Percentiles rank a stretch among this genome's conserved stretches.
These are phyloP conservation scores for Thumatha senex DNA, from an alignment of 2,888 invertebrate species.

Conservation along the genomic window DNA sequence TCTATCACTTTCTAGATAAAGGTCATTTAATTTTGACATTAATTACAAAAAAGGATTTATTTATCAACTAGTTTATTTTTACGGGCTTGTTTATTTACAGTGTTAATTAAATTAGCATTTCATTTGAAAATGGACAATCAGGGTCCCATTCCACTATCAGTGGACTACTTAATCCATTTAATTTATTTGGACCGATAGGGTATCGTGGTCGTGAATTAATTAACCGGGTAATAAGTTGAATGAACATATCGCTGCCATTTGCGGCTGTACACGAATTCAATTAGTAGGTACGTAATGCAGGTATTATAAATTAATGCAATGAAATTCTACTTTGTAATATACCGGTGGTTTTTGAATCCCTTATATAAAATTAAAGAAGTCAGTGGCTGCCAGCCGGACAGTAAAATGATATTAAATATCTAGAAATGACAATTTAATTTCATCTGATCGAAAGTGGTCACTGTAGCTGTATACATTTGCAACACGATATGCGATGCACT, in stretches of 20 bases:
- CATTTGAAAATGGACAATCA: conserved; percentile 39
- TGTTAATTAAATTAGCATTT: conserved; percentile 28
- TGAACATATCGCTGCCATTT: conserved; percentile 47
- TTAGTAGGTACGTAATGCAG: conserved; percentile 50
- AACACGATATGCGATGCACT: too few relatives aligned
- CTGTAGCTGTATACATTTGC: too few relatives aligned
- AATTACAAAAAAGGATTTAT: neutral
- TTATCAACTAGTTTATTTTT: neutral
- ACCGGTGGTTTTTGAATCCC: conserved; percentile 63
- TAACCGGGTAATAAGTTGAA: conserved; percentile 56
- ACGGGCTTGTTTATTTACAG: conserved; percentile 7
- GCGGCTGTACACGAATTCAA: conserved; percentile 55
- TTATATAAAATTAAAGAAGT: conserved; percentile 55
- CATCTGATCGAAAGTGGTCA: too few relatives aligned
- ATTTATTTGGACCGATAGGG: conserved; percentile 50
- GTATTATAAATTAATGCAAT: conserved; percentile 47
- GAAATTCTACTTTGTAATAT: conserved; percentile 54
- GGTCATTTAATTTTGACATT: neutral
- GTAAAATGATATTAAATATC: conserved; percentile 17
- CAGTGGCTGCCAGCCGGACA: conserved; percentile 54
- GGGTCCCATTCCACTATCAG: conserved; percentile 45
- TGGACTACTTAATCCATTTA: conserved; percentile 47
- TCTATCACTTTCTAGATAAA: neutral
- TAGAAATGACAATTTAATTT: conserved; percentile 16
- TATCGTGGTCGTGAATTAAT: conserved; percentile 55